phyloP scores from a whole-genome alignment of 1,140 invertebrate species.

The Heliconius himera region DNA sequence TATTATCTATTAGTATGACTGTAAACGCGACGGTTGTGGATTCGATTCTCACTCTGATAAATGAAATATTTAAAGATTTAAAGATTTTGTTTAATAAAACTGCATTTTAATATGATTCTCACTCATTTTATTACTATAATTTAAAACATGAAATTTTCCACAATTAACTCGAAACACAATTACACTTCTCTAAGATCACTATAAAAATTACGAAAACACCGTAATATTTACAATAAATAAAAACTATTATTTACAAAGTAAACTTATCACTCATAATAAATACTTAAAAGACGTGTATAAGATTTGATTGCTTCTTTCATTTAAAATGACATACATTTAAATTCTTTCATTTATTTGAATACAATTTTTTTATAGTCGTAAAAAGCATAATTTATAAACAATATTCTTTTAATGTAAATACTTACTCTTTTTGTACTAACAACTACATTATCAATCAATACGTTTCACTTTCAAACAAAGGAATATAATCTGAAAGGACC shows the following conservation, averaged over 20 bases:
- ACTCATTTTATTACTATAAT: slow-evolving; percentile 39
- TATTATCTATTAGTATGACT: no score
- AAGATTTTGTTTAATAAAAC: slow-evolving; percentile 27
- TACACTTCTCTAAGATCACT: slow-evolving; percentile 62
- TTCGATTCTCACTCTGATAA: no score
- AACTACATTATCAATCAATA: no score
- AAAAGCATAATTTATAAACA: no score
- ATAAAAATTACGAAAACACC: slow-evolving; percentile 55
- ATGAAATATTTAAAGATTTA: no score
- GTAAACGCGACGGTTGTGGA: no score
- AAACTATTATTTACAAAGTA: slow-evolving; percentile 60
- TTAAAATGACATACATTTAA: neutral
- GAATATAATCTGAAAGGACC: no score
- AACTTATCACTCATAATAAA: slow-evolving; percentile 33
- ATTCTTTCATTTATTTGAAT: neutral
- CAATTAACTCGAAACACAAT: slow-evolving; percentile 40
- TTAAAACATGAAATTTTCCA: slow-evolving; percentile 31
- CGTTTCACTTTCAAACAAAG: no score
- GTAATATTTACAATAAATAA: slow-evolving; percentile 70
- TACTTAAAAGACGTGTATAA: slow-evolving; percentile 17
- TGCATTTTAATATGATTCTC: slow-evolving; percentile 22
- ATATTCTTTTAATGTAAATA: no score
- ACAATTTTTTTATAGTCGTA: no score
- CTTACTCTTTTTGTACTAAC: no score
- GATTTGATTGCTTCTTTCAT: neutral